Conservation (phyloP, 2,888 invertebrate genomes). For the Pammene fasciana region DNA sequence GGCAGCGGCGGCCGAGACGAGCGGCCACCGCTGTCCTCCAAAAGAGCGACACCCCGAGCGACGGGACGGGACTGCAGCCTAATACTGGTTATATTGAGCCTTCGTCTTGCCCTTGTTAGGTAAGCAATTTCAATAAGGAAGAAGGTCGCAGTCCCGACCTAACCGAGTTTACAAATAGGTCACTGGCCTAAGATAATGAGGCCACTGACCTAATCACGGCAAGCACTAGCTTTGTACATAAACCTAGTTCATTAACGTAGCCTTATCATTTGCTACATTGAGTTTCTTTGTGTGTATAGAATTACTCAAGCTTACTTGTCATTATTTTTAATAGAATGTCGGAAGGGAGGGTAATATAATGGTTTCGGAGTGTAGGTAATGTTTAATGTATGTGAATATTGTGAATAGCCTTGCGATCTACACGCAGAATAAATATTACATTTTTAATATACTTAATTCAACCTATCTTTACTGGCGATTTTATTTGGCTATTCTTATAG, state of each 20-base stretch:
- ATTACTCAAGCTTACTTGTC: background rate
- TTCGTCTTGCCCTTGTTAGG: background rate
- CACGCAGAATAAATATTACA: too few relatives aligned
- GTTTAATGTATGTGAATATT: too few relatives aligned
- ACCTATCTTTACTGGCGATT: too few relatives aligned
- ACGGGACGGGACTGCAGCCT: too few relatives aligned
- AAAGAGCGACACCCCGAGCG: too few relatives aligned
- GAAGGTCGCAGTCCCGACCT: slow-evolving; percentile 2
- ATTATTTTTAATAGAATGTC: background rate
- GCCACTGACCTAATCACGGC: background rate
- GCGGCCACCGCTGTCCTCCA: too few relatives aligned
- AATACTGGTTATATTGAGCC: background rate
- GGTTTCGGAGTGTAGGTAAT: too few relatives aligned
- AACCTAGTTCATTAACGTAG: background rate
- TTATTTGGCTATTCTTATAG: too few relatives aligned
- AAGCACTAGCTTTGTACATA: background rate
- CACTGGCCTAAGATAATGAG: slow-evolving; percentile 3
- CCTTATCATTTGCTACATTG: background rate
- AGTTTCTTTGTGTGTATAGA: background rate
- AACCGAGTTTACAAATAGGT: slow-evolving; percentile 1
- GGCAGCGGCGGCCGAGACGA: too few relatives aligned
- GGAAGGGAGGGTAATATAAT: too few relatives aligned
- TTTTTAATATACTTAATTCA: too few relatives aligned
- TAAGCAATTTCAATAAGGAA: background rate
- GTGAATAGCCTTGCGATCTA: too few relatives aligned